Evolutionary conservation across 2,888 invertebrate genomes (phyloP).

Genomic region (Empis livida): DNA sequence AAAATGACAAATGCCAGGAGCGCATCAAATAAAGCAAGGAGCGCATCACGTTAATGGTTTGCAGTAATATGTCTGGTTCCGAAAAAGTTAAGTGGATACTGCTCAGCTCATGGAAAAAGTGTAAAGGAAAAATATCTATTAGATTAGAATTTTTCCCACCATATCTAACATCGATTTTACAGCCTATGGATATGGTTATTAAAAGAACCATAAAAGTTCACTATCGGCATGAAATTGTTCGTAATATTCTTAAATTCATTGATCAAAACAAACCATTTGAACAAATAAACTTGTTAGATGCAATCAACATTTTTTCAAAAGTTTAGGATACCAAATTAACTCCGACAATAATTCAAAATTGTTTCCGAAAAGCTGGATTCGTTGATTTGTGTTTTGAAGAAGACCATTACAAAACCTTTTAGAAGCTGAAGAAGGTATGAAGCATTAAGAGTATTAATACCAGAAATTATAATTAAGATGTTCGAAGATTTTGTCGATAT

Average conservation of each 20-base stretch:
- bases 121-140: not conserved
- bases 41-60: conserved; percentile 22
- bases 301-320: not conserved
- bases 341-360: not conserved
- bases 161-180: not conserved
- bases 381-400: not conserved
- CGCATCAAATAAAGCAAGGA: conserved; percentile 21
- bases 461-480: too few relatives aligned
- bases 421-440: not conserved
- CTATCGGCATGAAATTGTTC: not conserved
- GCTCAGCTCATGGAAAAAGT: not conserved
- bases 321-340: not conserved
- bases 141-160: not conserved
- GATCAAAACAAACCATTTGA: not conserved
- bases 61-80: conserved; percentile 22
- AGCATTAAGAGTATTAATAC: too few relatives aligned
- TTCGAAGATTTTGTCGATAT: too few relatives aligned
- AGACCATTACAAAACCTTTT: not conserved
- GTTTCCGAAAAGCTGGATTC: not conserved
- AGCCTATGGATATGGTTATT: not conserved
- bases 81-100: conserved; percentile 17
- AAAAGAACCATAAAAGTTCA: not conserved
- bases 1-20: conserved; percentile 21
- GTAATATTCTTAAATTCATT: not conserved
- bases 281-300: not conserved